A percentile compares a stretch with the other conserved stretches of the same genome.
phyloP scores from a whole-genome alignment of 2,888 invertebrate species.

The Horisme vitalbata region DNA sequence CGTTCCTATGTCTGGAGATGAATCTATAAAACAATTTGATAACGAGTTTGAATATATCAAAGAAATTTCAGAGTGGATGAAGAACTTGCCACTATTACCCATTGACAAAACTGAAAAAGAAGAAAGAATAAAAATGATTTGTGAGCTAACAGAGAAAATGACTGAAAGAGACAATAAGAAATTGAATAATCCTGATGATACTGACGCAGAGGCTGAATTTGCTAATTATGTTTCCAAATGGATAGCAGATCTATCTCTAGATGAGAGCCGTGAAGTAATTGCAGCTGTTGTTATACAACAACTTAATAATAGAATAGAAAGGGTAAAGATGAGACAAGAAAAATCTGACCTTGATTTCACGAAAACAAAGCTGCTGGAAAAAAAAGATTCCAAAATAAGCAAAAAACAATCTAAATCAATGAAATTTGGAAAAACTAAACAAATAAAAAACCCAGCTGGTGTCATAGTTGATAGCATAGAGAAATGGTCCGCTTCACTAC shows the following conservation, averaged over 20 bases:
- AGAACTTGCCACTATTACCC: slow-evolving; percentile 52
- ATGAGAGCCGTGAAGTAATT: slow-evolving; percentile 40
- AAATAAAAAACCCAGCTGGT: slow-evolving; percentile 34
- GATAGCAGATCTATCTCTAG: slow-evolving; percentile 52
- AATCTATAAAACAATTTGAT: slow-evolving; percentile 43
- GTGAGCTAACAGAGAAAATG: slow-evolving; percentile 52
- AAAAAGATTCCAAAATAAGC: background rate
- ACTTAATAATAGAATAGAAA: slow-evolving; percentile 50
- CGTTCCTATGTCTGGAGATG: slow-evolving; percentile 41
- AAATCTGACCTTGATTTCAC: slow-evolving; percentile 4
- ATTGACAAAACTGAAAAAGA: slow-evolving; percentile 35
- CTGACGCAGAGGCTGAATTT: slow-evolving; percentile 37
- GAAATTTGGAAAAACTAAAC: slow-evolving; percentile 11
- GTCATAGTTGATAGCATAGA: slow-evolving; percentile 54
- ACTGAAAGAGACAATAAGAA: slow-evolving; percentile 36
- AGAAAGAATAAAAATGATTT: slow-evolving; percentile 43
- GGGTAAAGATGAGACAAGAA: slow-evolving; percentile 26
- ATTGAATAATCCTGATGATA: slow-evolving; percentile 29
- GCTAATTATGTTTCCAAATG: slow-evolving; percentile 46
- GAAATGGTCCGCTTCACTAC: slow-evolving; percentile 54
- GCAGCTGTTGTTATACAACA: slow-evolving; percentile 47
- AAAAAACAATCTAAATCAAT: slow-evolving; percentile 12
- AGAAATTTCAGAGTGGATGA: slow-evolving; percentile 61
- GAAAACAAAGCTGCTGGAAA: background rate
- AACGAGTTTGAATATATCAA: slow-evolving; percentile 50